A percentile compares a stretch with the other conserved stretches of the same genome.
Conservation (phyloP, 2,113 vertebrate species). For the Thermophis baileyi region DNA sequence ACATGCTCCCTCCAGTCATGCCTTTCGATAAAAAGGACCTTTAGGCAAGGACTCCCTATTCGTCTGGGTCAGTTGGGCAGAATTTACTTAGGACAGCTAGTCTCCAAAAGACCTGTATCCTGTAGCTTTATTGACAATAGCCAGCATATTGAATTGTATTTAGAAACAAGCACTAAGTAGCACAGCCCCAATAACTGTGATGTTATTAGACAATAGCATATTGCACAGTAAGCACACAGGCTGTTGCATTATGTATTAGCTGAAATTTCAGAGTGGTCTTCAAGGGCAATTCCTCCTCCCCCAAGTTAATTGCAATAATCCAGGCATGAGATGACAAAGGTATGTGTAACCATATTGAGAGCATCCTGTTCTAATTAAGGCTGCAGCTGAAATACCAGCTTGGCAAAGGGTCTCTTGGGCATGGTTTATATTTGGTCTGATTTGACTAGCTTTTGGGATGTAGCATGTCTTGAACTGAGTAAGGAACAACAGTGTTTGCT, state of each 20-base stretch:
- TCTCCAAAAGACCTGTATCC: not conserved
- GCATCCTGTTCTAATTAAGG: not conserved
- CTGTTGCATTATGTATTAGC: not conserved
- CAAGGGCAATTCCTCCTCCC: not conserved
- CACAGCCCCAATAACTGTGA: not conserved
- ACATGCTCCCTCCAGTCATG: not conserved
- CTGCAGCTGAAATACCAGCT: not conserved
- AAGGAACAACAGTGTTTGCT: not conserved
- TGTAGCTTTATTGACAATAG: not conserved
- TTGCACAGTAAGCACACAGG: not conserved
- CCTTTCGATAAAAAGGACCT: not conserved
- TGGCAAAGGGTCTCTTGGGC: not conserved
- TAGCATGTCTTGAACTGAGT: not conserved
- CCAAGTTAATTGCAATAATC: not conserved
- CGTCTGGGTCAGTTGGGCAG: not conserved
- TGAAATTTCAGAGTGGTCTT: not conserved
- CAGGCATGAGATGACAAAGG: not conserved
- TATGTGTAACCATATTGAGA: not conserved
- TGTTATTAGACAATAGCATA: not conserved
- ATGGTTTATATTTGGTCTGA: not conserved
- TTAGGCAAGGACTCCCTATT: not conserved
- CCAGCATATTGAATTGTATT: not conserved
- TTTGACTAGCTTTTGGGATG: not conserved
- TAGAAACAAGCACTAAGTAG: not conserved
- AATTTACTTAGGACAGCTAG: not conserved